Conservation (phyloP, 2,113 vertebrate genomes). For the Colaptes auratus region DNA sequence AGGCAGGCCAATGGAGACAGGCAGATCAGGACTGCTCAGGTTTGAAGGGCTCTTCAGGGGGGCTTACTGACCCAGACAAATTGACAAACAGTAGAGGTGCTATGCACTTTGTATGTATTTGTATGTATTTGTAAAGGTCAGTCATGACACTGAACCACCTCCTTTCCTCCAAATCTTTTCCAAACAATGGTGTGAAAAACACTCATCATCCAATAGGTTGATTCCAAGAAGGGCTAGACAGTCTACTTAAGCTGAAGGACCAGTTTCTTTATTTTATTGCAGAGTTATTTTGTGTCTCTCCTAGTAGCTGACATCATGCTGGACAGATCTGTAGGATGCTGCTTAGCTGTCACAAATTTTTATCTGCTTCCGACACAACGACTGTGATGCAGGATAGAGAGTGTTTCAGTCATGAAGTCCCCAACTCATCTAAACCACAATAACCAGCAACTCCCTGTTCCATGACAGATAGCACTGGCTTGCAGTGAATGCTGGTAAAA, state of each 20-base stretch:
- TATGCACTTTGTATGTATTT: background rate
- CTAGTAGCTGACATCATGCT: background rate
- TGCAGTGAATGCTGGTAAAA: background rate
- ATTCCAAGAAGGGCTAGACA: background rate
- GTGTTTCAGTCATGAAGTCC: background rate
- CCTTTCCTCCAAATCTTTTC: background rate
- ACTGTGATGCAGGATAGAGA: background rate
- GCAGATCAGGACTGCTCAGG: background rate
- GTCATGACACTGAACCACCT: background rate
- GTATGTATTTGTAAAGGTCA: background rate
- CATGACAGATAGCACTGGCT: accelerated
- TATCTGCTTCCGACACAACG: background rate
- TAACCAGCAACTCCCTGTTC: background rate
- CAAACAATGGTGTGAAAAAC: background rate
- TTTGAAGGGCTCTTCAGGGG: background rate
- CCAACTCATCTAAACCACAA: background rate
- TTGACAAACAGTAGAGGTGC: background rate
- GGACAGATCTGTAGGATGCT: background rate
- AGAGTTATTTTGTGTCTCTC: background rate
- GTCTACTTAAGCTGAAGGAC: background rate
- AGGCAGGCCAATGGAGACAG: background rate
- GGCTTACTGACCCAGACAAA: background rate
- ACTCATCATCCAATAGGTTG: background rate
- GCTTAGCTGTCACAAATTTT: background rate
- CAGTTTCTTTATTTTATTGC: background rate